Base-by-base conservation (phyloP, 2,888 invertebrate genomes). In the Laspeyria flexula region DNA sequence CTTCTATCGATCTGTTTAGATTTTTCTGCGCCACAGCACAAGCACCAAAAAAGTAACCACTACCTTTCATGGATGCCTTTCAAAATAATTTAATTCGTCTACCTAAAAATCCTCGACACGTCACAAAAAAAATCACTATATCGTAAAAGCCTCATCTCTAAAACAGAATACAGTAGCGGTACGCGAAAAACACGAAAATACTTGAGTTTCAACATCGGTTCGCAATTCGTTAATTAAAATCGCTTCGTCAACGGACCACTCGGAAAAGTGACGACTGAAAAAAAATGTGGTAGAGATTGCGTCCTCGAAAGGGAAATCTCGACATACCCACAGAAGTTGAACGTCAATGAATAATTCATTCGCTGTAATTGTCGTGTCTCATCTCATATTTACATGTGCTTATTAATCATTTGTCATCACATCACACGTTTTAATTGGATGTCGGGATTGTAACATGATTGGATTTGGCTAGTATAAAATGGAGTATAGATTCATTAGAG, bases 331-430 rank as follows among this genome's bases (percentile, higher is more conserved):
- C 77, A 78, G 83, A 71, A 77, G 65, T 65, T 64, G 55, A 56
- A 60, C 55, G 16, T 41, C 43, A 50, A 77, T 88, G 83, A 82
- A 87, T 88, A 63, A 86, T 87, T 81, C 77, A 81, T 71, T 49
- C 3, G 35, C 39, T 39, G 51, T 60, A 65, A 55, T 47, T 53
- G 60, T 65, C 63, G 55, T 59, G 57, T 71, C 49, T 25, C 61
- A 56, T 66, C 63, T 55, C 65, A 60, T 60, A 45, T 42, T 55
- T 53, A 47, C 27, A 59, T 46, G 39, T 43, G 43, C 43, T 46
- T 49, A 59, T 69, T 68, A 52, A 65, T 59, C 62, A 69, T 56
- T 65, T 68, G 66, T 69, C 65, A 65, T 68, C 62, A 43, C 55
- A 56, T 68, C 62, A 43, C 55, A 56, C 44, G 54, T 35, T 61